A percentile compares a stretch with the other conserved stretches of the same genome.
phyloP scores from a whole-genome alignment of 2,113 vertebrate species.

The Stictonetta naevosa region DNA sequence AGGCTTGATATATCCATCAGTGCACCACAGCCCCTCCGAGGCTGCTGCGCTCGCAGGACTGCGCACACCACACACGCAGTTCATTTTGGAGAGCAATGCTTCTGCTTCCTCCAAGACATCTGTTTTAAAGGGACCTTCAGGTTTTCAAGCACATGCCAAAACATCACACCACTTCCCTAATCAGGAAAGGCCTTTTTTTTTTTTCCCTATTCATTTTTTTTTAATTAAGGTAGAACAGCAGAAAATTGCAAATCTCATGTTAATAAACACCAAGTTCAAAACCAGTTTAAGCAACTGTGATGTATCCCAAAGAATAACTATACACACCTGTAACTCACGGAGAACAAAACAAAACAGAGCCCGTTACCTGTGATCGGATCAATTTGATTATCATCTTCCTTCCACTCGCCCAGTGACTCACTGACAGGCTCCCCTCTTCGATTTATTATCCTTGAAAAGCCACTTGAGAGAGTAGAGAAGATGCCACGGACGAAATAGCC shows the following conservation, averaged over 20 bases:
- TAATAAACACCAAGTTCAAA: background rate
- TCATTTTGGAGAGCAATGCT: background rate
- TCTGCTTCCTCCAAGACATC: background rate
- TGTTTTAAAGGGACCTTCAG: background rate
- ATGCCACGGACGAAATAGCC: conserved; percentile 65
- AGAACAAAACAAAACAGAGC: background rate
- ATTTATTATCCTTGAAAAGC: conserved; percentile 73
- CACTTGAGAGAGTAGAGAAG: conserved; percentile 77
- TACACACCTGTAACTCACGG: background rate
- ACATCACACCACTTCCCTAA: background rate
- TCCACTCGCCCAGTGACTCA: conserved; percentile 46
- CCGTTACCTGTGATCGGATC: conserved; percentile 49
- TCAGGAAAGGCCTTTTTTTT: background rate
- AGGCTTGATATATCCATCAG: background rate
- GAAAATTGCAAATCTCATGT: rapidly evolving
- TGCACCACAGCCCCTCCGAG: background rate
- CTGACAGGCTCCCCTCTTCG: conserved; percentile 65
- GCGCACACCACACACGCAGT: rapidly evolving
- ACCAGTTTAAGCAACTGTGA: rapidly evolving
- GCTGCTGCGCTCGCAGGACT: background rate
- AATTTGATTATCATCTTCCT: background rate
- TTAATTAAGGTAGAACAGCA: background rate
- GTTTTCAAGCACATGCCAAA: background rate
- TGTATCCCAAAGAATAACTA: background rate
- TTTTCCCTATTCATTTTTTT: background rate